Evolutionary conservation across 1,140 invertebrate genomes (phyloP).

Genomic region (Antheraea pernyi): DNA sequence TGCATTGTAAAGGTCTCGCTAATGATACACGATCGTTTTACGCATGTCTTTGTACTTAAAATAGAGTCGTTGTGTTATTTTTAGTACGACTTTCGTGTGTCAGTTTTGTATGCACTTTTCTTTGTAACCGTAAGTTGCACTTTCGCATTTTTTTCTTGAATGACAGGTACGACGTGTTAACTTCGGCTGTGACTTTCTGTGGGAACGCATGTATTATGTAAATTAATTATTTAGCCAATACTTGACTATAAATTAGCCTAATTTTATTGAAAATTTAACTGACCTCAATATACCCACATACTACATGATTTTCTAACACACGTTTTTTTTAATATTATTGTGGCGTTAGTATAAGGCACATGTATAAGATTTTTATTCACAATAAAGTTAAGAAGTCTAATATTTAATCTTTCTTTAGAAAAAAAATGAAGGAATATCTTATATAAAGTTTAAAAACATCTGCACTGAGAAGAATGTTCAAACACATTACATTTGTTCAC

Average conservation of each 20-base stretch:
- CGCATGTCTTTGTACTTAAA: slow-evolving; percentile 11
- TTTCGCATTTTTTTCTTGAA: neutral
- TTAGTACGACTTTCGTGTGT: slow-evolving; percentile 8
- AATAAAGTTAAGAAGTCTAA: too few species aligned
- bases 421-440: too few species aligned
- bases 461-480: too few species aligned
- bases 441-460: too few species aligned
- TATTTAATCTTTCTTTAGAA: too few species aligned
- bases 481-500: too few species aligned
- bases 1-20: slow-evolving; percentile 12
- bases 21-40: slow-evolving; percentile 11
- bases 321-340: too few species aligned
- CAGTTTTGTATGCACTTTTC: too few species aligned
- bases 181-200: neutral
- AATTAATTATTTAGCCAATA: slow-evolving; percentile 1
- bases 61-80: slow-evolving; percentile 11
- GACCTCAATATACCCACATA: neutral
- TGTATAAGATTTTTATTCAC: too few species aligned
- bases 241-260: neutral
- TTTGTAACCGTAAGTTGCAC: too few species aligned
- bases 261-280: neutral
- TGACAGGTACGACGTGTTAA: slow-evolving; percentile 2
- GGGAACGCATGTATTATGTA: neutral
- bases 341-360: too few species aligned
- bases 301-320: too few species aligned